Evolutionary conservation across 2,888 invertebrate species (phyloP), one percentile per base, ranked within the genome.

Genomic region (Plutella xylostella): DNA sequence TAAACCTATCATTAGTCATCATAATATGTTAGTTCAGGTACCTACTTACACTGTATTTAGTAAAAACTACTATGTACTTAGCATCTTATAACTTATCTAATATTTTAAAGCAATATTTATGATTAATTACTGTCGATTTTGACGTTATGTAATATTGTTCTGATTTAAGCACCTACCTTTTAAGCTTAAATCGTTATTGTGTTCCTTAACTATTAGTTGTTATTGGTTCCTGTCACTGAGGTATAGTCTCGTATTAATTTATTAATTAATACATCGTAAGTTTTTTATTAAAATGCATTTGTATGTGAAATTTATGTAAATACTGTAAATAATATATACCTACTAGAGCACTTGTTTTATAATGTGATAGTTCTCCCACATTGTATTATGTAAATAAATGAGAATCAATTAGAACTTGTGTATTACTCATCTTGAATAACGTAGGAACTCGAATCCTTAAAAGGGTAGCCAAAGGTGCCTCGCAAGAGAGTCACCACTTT

Each of bases 341-440:
- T n/a, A n/a, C n/a, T n/a, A 15, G 63, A 61, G 55, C 65, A 72
- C 68, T 69, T 75, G 79, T 80, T 82, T 78, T 74, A 72, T 72
- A 72, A 82, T 83, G 83, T 82, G 82, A 74, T 72, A 68, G 71
- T 59, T 51, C 60, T 60, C 60, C 72, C 78, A 72, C 73, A 72
- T 73, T 66, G 71, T 77, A 77, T 72, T 68, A 59, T 79, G 80
- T 82, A 82, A 82, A 83, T 82, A 82, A 82, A 83, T 68, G 71
- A 76, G 67, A 74, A 76, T 74, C 72, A 73, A 72, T 68, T 74
- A 72, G 62, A 68, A 42, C 15, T 37, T 48, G 30, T 6, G 11
- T 7, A 15, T 33, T 33, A 2, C 17, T 33, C 11, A n/a, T 33
- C 11, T 20, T 9, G n/a, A n/a, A n/a, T n/a, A n/a, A n/a, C n/a